phyloP scores from a whole-genome alignment of 2,888 invertebrate genomes.

The Meghimatium bilineatum region DNA sequence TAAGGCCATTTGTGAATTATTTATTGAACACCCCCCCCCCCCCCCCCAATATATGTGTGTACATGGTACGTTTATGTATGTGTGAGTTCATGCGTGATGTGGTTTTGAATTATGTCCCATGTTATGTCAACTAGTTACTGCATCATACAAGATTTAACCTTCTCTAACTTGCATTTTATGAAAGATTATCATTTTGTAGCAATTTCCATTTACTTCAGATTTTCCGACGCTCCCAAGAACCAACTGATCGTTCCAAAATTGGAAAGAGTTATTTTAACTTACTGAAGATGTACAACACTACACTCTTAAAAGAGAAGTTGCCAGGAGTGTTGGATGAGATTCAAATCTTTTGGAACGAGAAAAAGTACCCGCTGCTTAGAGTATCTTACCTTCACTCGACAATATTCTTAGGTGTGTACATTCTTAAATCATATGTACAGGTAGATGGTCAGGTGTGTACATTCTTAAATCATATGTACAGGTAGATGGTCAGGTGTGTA shows the following conservation, averaged over 20 bases:
- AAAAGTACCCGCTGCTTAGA: constrained; percentile 71
- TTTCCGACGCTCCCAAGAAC: constrained; percentile 76
- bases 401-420: constrained; percentile 67
- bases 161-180: no score
- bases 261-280: constrained; percentile 76
- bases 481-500: background rate
- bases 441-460: background rate
- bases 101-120: no score
- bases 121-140: no score
- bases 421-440: background rate
- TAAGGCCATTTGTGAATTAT: no score
- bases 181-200: no score
- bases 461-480: background rate
- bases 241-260: constrained; percentile 65
- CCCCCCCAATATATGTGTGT: no score
- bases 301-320: constrained; percentile 62
- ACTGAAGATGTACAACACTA: constrained; percentile 76
- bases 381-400: constrained; percentile 77
- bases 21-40: no score
- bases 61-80: no score
- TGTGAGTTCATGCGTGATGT: no score
- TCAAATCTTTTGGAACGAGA: constrained; percentile 69
- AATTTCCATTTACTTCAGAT: constrained; percentile 60
- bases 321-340: constrained; percentile 72
- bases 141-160: no score